Conservation (phyloP, 2,113 vertebrate species). For the Typhlomys cinereus region DNA sequence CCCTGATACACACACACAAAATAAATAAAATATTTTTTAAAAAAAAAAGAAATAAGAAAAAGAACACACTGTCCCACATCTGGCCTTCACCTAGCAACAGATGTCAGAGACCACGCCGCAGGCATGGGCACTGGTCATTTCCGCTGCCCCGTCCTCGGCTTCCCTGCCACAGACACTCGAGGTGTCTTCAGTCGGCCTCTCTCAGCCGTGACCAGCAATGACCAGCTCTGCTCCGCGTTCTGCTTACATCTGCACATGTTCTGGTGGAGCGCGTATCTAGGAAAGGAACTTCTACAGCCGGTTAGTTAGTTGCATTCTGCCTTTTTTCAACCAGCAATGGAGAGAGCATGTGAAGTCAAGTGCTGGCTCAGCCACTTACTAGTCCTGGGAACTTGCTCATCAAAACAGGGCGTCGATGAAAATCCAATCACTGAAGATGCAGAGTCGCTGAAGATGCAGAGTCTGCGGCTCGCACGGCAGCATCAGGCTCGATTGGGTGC, state of each 20-base stretch:
- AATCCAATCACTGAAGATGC: neutral
- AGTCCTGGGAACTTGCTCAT: neutral
- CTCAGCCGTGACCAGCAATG: neutral
- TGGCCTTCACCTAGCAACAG: neutral
- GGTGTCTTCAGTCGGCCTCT: neutral
- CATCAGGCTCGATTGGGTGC: neutral
- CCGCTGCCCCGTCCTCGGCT: too few relatives aligned
- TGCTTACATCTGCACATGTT: neutral
- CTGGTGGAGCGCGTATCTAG: neutral
- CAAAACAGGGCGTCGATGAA: neutral
- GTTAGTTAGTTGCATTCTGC: neutral
- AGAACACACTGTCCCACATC: neutral
- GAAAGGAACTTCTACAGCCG: neutral
- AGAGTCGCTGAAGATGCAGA: neutral
- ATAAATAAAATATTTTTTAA: too few relatives aligned
- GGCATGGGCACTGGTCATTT: neutral
- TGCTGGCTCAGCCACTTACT: neutral
- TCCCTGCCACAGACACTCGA: neutral
- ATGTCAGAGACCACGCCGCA: neutral
- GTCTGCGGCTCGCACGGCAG: neutral
- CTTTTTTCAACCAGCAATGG: neutral
- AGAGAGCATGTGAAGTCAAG: neutral
- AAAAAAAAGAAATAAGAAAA: too few relatives aligned
- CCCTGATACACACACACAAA: too few relatives aligned
- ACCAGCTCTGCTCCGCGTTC: too few relatives aligned